Evolutionary conservation across 2,113 vertebrate genomes (phyloP), one percentile per base, ranked within the genome.

Genomic region (Periophthalmus modestus): DNA sequence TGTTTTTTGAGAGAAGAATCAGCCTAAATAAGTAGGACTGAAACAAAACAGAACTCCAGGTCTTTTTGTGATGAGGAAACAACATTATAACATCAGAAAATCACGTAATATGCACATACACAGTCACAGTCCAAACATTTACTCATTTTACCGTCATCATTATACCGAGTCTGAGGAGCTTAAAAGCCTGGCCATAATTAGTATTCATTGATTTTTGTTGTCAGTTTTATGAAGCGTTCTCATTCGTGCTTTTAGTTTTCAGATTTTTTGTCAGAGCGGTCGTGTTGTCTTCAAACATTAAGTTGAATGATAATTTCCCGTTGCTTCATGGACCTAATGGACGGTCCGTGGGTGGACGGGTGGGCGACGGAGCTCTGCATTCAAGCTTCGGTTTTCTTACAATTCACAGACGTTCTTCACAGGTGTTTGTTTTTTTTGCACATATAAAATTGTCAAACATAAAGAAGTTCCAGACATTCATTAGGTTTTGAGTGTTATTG

Each of bases 341-440:
- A 39, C 55, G 48, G 14, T 62, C 18, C 6, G 86, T 89, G 83
- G 83, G 87, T n/a, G 83, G 69, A 67, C 2, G 13, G 50, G 81
- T 84, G 74, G 84, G 85, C 9, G 69, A 78, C 6, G n/a, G 63
- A 76, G 23, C 18, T 12, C 57, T 61, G 7, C 75, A 71, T 21
- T 58, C 62, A 15, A 74, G 77, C 59, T 43, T 16, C 7, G 68
- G 72, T 85, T 82, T 24, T 84, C 66, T 78, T 58, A 4, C 76
- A 14, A 71, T 65, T 79, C 86, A 85, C 78, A 80, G 77, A 78
- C 74, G 86, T 90, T 91, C 10, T 10, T 89, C 82, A 79, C 90
- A 83, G 74, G 36, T 83, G 79, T 78, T 24, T 79, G 36, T 83
- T 78, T 78, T 24, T 79, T 86, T 72, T 69, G 66, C 65, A 77